Conservation (phyloP, 2,113 vertebrate genomes). For the Bathybates hornii region DNA sequence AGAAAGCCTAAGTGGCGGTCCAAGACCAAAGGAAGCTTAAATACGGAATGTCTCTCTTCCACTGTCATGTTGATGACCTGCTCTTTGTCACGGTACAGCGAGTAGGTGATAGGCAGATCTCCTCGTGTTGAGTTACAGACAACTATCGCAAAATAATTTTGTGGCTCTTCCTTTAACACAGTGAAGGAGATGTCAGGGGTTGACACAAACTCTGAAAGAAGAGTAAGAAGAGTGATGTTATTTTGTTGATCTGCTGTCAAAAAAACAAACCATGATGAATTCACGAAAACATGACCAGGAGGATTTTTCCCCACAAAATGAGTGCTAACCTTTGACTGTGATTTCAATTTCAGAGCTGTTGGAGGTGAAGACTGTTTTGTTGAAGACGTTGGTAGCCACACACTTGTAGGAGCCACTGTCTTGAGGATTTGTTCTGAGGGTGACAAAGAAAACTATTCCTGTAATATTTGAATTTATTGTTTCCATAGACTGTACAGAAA, state of each 20-base stretch:
- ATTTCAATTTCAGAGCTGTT: slow-evolving; percentile 17
- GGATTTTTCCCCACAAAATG: neutral
- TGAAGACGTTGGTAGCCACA: slow-evolving; percentile 34
- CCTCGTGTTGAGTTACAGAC: slow-evolving; percentile 47
- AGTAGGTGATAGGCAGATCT: slow-evolving; percentile 44
- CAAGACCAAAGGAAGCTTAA: slow-evolving; percentile 43
- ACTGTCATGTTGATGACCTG: neutral
- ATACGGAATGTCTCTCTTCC: neutral
- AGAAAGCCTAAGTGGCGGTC: neutral
- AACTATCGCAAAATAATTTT: slow-evolving; percentile 13
- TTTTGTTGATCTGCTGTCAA: neutral
- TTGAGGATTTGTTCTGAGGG: slow-evolving; percentile 15
- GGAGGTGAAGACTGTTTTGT: neutral
- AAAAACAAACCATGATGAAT: neutral
- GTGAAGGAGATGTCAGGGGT: slow-evolving; percentile 48
- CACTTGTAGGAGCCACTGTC: slow-evolving; percentile 60
- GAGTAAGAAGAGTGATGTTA: neutral
- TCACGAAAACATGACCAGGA: neutral
- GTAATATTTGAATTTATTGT: neutral
- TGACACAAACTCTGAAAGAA: slow-evolving; percentile 48
- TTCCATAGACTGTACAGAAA: neutral
- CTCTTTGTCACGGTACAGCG: slow-evolving; percentile 13
- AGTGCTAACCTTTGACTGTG: slow-evolving; percentile 58
- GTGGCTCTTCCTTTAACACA: slow-evolving; percentile 10
- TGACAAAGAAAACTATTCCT: neutral